Evolutionary conservation across 2,113 vertebrate species (phyloP), one percentile per base, ranked within the genome.

Genomic region (Puntigrus tetrazona): DNA sequence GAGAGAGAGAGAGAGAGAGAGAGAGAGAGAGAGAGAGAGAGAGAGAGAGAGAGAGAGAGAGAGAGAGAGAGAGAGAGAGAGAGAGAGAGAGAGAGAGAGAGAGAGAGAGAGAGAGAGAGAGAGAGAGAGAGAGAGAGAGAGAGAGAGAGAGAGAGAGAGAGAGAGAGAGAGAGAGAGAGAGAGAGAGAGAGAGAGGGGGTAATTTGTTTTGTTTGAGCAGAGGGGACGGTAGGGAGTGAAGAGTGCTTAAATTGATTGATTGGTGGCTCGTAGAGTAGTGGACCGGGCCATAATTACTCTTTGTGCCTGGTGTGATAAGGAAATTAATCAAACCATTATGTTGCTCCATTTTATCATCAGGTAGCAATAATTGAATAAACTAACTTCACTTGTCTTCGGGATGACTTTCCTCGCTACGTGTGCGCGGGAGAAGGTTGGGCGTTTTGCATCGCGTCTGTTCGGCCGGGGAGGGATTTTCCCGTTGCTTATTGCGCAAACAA

Each of bases 251-350:
- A 90, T 91, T 96, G 94, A 96, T 94, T 94, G 94, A 96, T 95
- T 92, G 91, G 85, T 75, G 86, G 89, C 94, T 94, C 90, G 80
- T 89, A 89, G 91, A 94, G 93, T 90, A 85, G 85, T 93, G 94
- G 91, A 91, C 94, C 94, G 89, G 93, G 92, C 94, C 93, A 93
- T 96, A 96, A 96, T 96, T 96, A 95, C 94, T 95, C 94, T 93
- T 92, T 94, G 94, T 94, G 94, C 92, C 93, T 90, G 84, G 83
- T 87, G 87, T 86, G 94, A 96, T 96, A 94, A 95, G 95, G 92
- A 94, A 95, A 96, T 96, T 93, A 96, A 97, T 96, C 95, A 96
- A 94, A 90, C 91, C 93, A 93, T 95, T 95, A 94, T 88, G 85
- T 91, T 88, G 87, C 90, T 92, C 91, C 89, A 88, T 91, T 94